Evolutionary conservation across 2,888 invertebrate species (phyloP), one percentile per base, ranked within the genome.

Genomic region (Macroteleia sp.): DNA sequence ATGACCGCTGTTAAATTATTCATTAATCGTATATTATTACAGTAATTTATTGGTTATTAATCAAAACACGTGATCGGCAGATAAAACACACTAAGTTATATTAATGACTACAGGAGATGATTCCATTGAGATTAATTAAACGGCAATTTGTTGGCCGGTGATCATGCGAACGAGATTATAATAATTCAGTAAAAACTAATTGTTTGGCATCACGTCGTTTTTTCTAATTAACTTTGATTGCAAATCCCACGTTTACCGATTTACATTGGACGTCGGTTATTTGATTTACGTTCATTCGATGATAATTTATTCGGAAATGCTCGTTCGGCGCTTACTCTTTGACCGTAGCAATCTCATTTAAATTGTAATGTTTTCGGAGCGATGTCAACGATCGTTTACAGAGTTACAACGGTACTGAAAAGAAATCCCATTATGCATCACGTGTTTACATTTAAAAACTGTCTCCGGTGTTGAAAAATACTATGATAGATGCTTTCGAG

Each of bases 171-270:
- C 36, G 3, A 6, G 48, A 44, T 66, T 66, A 54, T 44, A 54
- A 66, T 66, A 54, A 66, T 54, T 42, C 25, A 46, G 36, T 44
- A 19, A 44, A 64, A 32, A 54, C 34, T 52, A 64, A 64, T 62
- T 64, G 39, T n/a, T 39, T 28, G 9, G 16, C n/a, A 14, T 20
- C 3, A 36, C 19, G 36, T 56, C 41, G 25, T n/a, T 39, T 32
- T 44, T 59, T 34, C 32, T 34, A 61, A 61, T 61, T 61, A 61
- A 32, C n/a, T 46, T 36, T 48, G 28, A 46, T 39, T 48, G n/a
- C 48, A 22, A 39, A 9, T 44, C 59, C 20, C 34, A 16, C 34
- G 36, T 44, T 28, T 19, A 16, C 4, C 22, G 36, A 16, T 20
- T 42, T 59, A 16, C 14, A 42, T 44, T 32, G 19, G 22, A 32